phyloP scores from a whole-genome alignment of 2,888 invertebrate genomes.

The Melipona beecheii region DNA sequence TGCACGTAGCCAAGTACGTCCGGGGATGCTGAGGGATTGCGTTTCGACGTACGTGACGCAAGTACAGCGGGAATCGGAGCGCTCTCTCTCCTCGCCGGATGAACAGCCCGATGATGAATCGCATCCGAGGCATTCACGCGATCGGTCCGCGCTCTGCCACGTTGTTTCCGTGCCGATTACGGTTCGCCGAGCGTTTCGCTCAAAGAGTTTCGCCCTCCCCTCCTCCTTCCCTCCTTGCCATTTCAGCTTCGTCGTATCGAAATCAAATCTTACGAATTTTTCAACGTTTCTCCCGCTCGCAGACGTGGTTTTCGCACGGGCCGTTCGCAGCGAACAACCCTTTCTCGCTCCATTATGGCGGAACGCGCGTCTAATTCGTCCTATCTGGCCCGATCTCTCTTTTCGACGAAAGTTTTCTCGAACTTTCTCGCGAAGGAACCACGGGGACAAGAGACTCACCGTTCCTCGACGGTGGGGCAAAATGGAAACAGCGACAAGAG shows the following conservation, averaged over 20 bases:
- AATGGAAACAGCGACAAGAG: not conserved
- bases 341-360: not conserved
- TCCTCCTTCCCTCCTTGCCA: not conserved
- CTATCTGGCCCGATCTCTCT: not conserved
- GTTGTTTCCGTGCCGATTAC: slow-evolving; percentile 31
- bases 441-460: too few relatives aligned
- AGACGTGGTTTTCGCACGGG: not conserved
- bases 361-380: not conserved
- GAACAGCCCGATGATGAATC: slow-evolving; percentile 49
- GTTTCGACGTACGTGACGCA: slow-evolving; percentile 58
- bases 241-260: slow-evolving; percentile 10
- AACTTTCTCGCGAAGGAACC: not conserved
- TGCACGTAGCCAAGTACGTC: slow-evolving; percentile 33
- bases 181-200: slow-evolving; percentile 9
- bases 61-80: slow-evolving; percentile 52
- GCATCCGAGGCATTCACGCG: slow-evolving; percentile 28
- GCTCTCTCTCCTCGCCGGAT: slow-evolving; percentile 35
- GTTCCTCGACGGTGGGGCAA: too few relatives aligned
- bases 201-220: slow-evolving; percentile 7
- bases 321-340: not conserved
- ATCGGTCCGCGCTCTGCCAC: not conserved
- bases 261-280: slow-evolving; percentile 37
- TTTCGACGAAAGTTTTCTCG: not conserved
- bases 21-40: slow-evolving; percentile 21
- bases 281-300: not conserved